These are phyloP conservation scores for Palythoa heliodiscus DNA, from an alignment of 92 coral and sea anemone species.

Conservation along the genomic window DNA sequence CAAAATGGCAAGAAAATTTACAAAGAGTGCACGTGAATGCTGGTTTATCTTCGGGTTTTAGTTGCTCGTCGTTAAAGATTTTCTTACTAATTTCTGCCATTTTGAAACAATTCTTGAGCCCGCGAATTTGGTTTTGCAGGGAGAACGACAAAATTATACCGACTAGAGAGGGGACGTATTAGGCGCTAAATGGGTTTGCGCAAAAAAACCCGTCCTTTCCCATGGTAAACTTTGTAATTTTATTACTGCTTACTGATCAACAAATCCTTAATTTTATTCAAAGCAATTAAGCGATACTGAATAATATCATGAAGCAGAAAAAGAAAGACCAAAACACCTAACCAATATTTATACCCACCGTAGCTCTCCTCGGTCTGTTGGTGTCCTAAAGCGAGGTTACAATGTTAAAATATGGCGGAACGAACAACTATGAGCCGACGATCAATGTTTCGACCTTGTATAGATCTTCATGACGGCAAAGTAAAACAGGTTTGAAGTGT, in stretches of 20 bases:
- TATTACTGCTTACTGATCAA: not conserved
- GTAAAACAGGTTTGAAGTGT: constrained; percentile 53
- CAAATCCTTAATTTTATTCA: too few relatives aligned
- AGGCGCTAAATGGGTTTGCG: too few relatives aligned
- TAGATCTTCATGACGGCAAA: constrained; percentile 55
- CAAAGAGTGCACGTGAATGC: constrained; percentile 72
- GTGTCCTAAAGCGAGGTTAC: not conserved
- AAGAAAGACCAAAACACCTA: not conserved
- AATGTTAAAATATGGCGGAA: constrained; percentile 33
- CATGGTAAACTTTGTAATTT: not conserved
- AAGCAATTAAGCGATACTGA: not conserved
- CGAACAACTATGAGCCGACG: not conserved
- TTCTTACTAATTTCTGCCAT: constrained; percentile 35
- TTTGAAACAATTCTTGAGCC: constrained; percentile 37
- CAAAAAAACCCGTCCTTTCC: not conserved
- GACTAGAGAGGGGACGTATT: not conserved
- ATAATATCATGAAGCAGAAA: too few relatives aligned
- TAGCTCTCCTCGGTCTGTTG: too few relatives aligned
- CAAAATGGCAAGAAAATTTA: constrained; percentile 76
- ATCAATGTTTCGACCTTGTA: constrained; percentile 53
- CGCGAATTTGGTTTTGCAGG: constrained; percentile 30
- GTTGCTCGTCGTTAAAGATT: not conserved
- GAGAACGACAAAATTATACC: not conserved
- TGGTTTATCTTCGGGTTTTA: constrained; percentile 31
- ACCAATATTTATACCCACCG: too few relatives aligned